Percentiles rank a stretch among this genome's conserved stretches.
Evolutionary conservation across 2,888 invertebrate species (phyloP).

Genomic region (Prosopocoilus inquinatus): DNA sequence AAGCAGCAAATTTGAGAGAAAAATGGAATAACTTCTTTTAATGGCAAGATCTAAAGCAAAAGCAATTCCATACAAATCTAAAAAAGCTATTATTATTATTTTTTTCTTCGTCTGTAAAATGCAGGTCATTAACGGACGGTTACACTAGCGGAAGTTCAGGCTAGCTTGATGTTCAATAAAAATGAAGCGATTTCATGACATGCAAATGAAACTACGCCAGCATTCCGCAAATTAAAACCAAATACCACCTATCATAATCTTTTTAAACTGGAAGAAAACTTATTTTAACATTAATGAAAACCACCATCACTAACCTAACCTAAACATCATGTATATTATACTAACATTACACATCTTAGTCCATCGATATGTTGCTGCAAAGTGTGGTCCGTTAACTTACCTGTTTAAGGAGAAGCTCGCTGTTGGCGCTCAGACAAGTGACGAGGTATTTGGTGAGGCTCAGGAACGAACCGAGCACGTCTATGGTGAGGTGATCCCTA

Average conservation of each 20-base stretch:
- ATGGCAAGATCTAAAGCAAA: too few species aligned
- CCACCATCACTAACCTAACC: background rate
- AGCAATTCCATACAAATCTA: too few species aligned
- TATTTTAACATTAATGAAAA: background rate
- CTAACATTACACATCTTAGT: background rate
- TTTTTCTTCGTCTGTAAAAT: too few species aligned
- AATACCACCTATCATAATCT: background rate
- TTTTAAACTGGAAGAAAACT: background rate
- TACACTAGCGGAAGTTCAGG: too few species aligned
- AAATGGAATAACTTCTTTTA: too few species aligned
- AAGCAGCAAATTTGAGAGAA: too few species aligned
- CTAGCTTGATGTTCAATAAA: too few species aligned
- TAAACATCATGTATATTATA: background rate
- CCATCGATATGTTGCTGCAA: background rate
- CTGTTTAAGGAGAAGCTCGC: constrained; percentile 88
- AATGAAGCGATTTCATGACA: too few species aligned
- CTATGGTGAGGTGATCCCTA: constrained; percentile 89
- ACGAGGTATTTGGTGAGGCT: constrained; percentile 90
- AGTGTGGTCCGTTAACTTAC: constrained; percentile 52
- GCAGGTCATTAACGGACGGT: too few species aligned
- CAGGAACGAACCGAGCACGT: constrained; percentile 89
- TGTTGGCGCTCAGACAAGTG: constrained; percentile 89
- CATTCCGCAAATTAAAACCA: background rate
- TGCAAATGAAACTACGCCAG: too few species aligned
- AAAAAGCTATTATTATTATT: too few species aligned